phyloP scores from a whole-genome alignment of 2,797 vertebrate genomes.

The Pangasius sanitwongsei region DNA sequence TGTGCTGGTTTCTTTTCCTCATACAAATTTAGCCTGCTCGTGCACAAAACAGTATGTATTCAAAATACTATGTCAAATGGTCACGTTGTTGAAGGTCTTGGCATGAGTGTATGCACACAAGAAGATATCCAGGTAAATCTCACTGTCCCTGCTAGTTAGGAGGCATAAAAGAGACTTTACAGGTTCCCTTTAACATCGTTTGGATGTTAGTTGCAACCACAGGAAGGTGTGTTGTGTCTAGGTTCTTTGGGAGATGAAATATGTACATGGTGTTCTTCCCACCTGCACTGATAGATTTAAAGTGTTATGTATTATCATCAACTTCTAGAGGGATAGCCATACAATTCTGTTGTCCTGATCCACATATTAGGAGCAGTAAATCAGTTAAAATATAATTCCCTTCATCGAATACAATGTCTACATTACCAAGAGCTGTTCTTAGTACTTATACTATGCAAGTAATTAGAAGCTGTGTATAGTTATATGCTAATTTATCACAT shows the following conservation, averaged over 20 bases:
- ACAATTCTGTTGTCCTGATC: background rate
- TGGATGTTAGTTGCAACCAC: background rate
- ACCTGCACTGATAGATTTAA: background rate
- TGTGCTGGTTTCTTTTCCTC: background rate
- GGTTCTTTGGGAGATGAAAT: background rate
- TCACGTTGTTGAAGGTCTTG: background rate
- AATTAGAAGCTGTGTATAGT: too few species aligned
- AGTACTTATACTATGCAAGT: too few species aligned
- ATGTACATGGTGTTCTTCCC: background rate
- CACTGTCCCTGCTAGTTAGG: background rate
- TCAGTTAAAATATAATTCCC: background rate
- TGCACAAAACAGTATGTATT: background rate
- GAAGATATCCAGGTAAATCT: background rate
- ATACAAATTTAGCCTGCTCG: background rate
- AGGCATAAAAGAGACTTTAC: background rate
- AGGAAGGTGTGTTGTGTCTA: background rate
- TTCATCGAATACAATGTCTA: background rate
- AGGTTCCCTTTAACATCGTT: background rate
- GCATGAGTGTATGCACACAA: background rate
- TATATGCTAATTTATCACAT: too few species aligned
- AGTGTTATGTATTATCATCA: background rate
- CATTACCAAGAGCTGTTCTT: too few species aligned
- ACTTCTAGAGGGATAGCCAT: background rate
- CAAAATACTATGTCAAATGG: background rate
- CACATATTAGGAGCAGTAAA: background rate